Base-by-base conservation (phyloP, 1,140 invertebrate species). In the Eulimnadia texana region DNA sequence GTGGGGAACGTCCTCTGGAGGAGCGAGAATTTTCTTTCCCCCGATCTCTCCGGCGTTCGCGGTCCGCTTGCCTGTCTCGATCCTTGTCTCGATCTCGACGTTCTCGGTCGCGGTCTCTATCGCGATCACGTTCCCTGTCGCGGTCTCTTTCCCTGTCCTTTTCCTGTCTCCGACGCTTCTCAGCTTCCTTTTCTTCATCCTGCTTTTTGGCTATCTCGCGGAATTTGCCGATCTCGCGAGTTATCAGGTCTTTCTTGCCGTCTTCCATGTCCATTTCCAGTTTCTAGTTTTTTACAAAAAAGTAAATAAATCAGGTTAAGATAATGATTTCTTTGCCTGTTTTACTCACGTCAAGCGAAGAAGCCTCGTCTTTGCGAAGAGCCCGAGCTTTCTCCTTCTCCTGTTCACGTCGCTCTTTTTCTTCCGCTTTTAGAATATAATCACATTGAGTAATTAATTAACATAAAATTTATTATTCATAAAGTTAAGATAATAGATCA, bases 151-250 rank as follows among this genome's bases (percentile, higher is more conserved):
- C 70, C 20, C 72, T 67, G 49, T 71, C 68, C 57, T 71, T 70
- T 60, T 71, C 69, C 22, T 63, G 65, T 60, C 65, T 68, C 67
- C 69, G 52, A 3, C 33, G 27, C 13, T 51, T 50, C 19, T 61
- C 60, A 9, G 73, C 73, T 66, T 76, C 74, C 60, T 73, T 74
- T 62, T 74, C 79, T 68, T 80, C 79, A 66, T 83, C 81, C 76
- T 82, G 80, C 76, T 82, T 82, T 87, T 93, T 94, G 85, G 94
- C 93, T 63, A 90, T 88, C 79, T 96, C 93, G 60, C 94, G 81
- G 76, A 98, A 98, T 75, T 93, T 94, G 65, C 90, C 90, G 74
- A 98, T 98, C 80, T 98, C 94, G 66, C 79, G 80, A 67, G 91
- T 93, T 65, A 98, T 97, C 64, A 98, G 80, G 73, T 78, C 75